Base-by-base conservation (phyloP, 2,113 vertebrate species). In the Etheostoma cragini region DNA sequence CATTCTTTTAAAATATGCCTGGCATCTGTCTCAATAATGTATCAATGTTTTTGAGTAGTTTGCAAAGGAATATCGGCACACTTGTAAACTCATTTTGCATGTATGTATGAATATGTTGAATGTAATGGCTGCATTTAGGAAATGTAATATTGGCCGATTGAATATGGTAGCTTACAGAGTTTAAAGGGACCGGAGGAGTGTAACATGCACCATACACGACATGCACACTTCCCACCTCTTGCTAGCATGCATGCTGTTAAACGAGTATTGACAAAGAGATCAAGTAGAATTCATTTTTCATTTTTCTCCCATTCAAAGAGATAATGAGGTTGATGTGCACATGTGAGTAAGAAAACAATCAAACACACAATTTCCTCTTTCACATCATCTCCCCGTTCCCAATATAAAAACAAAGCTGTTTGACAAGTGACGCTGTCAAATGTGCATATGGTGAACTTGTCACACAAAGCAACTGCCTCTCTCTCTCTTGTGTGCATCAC, bases 371-470 rank as follows among this genome's bases (percentile, higher is more conserved):
- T 75, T 79, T 70, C 62, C 80, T 50, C 64, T 54, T 67, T 56
- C 42, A 17, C 68, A 67, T 78, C 26, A 64, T 68, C 58, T 71
- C 67, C 72, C n/a, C 50, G 35, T 78, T 72, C 47, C 50, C 24
- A 24, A 67, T 84, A 47, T 70, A 63, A 86, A 81, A 89, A 88
- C 87, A 87, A 85, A 90, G 71, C 72, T 61, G 26, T 52, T 57
- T 87, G 83, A 90, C 81, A 81, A 87, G 86, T 49, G 6, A 65
- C 0, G 21, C 78, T 86, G 79, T 91, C 87, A 88, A 38, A 87
- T 63, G 82, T 90, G 81, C 89, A 91, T 85, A 89, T 75, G 84
- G 86, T 88, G 82, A 91, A 82, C 88, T 84, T 63, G n/a, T 88
- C 87, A 76, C 83, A 83, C 78, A 80, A 77, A 84, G 80, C 82